Base-by-base conservation (phyloP, 2,113 vertebrate genomes). In the Pyxicephalus adspersus region DNA sequence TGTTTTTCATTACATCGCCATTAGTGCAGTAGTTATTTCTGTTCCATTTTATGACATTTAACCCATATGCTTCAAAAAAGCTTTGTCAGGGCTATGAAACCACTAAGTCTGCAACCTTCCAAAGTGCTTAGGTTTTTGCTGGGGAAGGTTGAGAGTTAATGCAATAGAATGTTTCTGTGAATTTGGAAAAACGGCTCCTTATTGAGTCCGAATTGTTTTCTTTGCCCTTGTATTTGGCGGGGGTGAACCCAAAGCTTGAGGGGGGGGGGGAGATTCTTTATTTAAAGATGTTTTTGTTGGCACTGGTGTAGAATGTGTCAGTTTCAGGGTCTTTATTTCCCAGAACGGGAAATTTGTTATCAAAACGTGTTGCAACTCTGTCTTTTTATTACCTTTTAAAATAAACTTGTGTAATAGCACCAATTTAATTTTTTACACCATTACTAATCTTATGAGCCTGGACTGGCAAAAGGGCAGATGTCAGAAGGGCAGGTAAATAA, bases 241-340 rank as follows among this genome's bases (percentile, higher is more conserved):
- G 66, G 66, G 29, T 45, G 31, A 67, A 31, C 76, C 63, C 51
- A 23, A 66, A 55, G 45, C 50, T n/a, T 55, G 58, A 64, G 58
- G 81, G 88, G 84, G 83, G 87, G 88, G 90, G 87, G 89, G 90
- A 87, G 88, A 92, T 93, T 91, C 86, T 90, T 95, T 95, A 94
- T 96, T 96, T 96, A 94, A 95, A 95, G 92, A 95, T 97, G 93
- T 97, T 96, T 95, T 95, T 94, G 91, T 96, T 98, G 96, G 96
- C 95, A 87, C 90, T 1, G 5, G 87, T 86, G 87, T 88, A 91
- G 89, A 89, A 92, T 93, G 92, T 90, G 92, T 95, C 90, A 90
- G 94, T 93, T 96, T 94, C 94, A 93, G 94, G 91, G 93, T 92
- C 93, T 87, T 94, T 94, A 95, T 95, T 96, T 95, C 95, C 96